Evolutionary conservation across 2,113 vertebrate genomes (phyloP).

Genomic region (Haemorhous mexicanus): DNA sequence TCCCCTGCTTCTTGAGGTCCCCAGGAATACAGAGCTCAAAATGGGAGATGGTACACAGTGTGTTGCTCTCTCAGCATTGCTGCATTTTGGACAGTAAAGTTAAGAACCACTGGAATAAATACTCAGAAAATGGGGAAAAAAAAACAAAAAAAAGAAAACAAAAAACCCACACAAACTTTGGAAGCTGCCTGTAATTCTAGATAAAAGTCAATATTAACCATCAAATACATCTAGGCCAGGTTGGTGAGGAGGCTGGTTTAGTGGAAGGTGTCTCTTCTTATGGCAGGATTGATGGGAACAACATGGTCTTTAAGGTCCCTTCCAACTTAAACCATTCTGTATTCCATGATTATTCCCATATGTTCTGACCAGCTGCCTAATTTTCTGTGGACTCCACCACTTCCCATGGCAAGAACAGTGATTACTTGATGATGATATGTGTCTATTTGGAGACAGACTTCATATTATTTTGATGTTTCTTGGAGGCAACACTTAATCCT

Average conservation of each 20-base stretch:
- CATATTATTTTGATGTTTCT: not conserved
- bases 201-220: not conserved
- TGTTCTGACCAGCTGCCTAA: not conserved
- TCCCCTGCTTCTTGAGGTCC: not conserved
- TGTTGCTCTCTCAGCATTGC: not conserved
- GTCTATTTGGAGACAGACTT: not conserved
- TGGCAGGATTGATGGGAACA: not conserved
- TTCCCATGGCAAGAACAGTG: not conserved
- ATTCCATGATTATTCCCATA: not conserved
- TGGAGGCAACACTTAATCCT: not conserved
- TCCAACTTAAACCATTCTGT: not conserved
- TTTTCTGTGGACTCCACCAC: not conserved
- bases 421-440: not conserved
- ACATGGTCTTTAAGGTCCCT: not conserved
- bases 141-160: not conserved
- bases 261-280: not conserved
- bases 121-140: not conserved
- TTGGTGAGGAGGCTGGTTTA: not conserved
- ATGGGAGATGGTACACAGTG: rapidly evolving
- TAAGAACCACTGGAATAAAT: not conserved
- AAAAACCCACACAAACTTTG: not conserved
- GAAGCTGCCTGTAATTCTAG: not conserved
- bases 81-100: not conserved
- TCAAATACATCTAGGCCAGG: not conserved
- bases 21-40: not conserved